Percentiles rank a stretch among this genome's conserved stretches.
Evolutionary conservation across 2,113 vertebrate species (phyloP).

Genomic region (Scatophagus argus): DNA sequence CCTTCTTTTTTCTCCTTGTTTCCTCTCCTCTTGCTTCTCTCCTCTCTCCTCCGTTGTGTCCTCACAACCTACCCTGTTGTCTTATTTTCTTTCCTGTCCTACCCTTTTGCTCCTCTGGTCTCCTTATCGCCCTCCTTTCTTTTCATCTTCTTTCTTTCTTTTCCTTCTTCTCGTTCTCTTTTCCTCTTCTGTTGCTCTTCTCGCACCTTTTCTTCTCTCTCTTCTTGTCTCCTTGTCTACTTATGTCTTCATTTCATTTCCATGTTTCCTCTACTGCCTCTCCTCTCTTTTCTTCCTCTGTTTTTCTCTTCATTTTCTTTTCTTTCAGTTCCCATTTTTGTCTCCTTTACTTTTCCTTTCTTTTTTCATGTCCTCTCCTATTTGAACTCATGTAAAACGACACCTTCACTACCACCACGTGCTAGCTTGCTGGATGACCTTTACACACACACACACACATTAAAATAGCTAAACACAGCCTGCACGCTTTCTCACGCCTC

Average conservation of each 20-base stretch:
- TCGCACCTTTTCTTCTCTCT: neutral
- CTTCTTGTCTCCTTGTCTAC: no score
- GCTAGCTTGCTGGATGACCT: slow-evolving; percentile 21
- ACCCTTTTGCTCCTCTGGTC: neutral
- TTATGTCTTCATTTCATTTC: no score
- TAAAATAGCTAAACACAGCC: neutral
- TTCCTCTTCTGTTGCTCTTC: no score
- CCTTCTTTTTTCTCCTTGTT: neutral
- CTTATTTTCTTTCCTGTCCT: neutral
- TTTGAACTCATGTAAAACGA: slow-evolving; percentile 32
- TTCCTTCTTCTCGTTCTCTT: neutral
- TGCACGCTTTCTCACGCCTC: slow-evolving; percentile 15
- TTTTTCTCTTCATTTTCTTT: neutral
- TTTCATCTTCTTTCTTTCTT: neutral
- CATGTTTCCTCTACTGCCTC: no score
- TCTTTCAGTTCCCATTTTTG: no score
- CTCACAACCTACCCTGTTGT: neutral
- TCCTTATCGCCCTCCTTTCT: neutral
- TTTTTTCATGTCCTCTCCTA: neutral
- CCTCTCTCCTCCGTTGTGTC: neutral
- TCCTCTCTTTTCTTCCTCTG: neutral
- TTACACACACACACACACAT: slow-evolving; percentile 1
- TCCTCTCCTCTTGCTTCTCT: neutral
- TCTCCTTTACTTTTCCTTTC: neutral
- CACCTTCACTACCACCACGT: slow-evolving; percentile 3